Conservation (phyloP, 2,113 vertebrate species). For the Columba janthina region DNA sequence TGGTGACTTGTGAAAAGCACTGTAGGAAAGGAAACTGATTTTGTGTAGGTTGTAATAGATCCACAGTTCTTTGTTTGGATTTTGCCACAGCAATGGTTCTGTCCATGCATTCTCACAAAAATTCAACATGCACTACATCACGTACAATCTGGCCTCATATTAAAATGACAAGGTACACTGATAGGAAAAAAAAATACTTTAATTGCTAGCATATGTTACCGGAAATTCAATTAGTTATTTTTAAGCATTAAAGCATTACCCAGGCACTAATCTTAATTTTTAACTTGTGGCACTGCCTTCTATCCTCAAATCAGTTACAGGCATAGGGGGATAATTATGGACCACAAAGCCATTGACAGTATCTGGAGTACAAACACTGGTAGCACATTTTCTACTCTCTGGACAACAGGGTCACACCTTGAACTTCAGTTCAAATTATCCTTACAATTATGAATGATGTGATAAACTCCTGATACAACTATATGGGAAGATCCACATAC, state of each 20-base stretch:
- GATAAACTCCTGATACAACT: not conserved
- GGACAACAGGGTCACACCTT: not conserved
- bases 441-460: not conserved
- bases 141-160: not conserved
- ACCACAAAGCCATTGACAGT: not conserved
- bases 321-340: not conserved
- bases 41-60: not conserved
- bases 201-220: constrained; percentile 11
- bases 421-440: not conserved
- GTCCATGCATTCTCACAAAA: not conserved
- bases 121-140: not conserved
- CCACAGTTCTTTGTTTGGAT: not conserved
- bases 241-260: not conserved
- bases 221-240: not conserved
- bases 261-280: constrained; percentile 11
- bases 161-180: not conserved
- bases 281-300: not conserved
- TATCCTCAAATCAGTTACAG: not conserved
- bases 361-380: not conserved
- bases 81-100: not conserved
- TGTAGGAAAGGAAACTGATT: not conserved
- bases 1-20: not conserved
- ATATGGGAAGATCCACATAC: not conserved
- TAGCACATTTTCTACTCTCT: not conserved
- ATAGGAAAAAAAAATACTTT: not conserved